These are phyloP conservation scores for Clivina fossor DNA, from an alignment of 2,888 invertebrate species.

Conservation along the genomic window DNA sequence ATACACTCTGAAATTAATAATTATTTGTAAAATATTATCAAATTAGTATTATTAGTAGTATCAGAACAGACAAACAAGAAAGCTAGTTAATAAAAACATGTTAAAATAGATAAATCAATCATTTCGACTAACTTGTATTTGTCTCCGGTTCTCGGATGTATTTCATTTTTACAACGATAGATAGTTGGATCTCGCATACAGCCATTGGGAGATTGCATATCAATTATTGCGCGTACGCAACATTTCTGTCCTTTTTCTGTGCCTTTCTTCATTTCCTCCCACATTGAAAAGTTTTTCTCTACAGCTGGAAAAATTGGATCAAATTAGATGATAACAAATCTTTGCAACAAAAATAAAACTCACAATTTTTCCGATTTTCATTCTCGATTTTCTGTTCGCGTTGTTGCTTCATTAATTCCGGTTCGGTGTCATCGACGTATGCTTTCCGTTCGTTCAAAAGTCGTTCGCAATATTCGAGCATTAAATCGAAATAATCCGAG, in stretches of 20 bases:
- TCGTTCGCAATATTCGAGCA: constrained; percentile 85
- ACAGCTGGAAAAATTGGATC: constrained; percentile 60
- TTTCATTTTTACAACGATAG: constrained; percentile 94
- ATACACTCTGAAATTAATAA: constrained; percentile 74
- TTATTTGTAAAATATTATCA: neutral
- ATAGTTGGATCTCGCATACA: constrained; percentile 98
- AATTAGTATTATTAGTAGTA: constrained; percentile 1
- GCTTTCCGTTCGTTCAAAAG: constrained; percentile 87
- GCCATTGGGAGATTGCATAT: constrained; percentile 95
- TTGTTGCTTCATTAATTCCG: constrained; percentile 92
- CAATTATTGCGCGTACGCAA: constrained; percentile 96
- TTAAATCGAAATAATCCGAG: constrained; percentile 93
- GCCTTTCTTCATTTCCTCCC: constrained; percentile 95
- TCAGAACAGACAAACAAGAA: neutral
- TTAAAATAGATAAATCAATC: too few species aligned
- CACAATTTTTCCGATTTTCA: constrained; percentile 80
- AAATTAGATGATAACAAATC: neutral
- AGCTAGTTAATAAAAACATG: too few species aligned
- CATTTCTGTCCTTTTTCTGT: constrained; percentile 78
- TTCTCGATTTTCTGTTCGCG: constrained; percentile 88
- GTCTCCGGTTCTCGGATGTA: constrained; percentile 89
- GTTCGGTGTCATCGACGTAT: constrained; percentile 95
- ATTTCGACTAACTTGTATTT: constrained; percentile 82
- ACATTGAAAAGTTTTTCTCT: constrained; percentile 81
- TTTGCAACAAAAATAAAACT: constrained; percentile 47